Base-by-base conservation (phyloP, 2,113 vertebrate species). In the Paralichthys olivaceus region DNA sequence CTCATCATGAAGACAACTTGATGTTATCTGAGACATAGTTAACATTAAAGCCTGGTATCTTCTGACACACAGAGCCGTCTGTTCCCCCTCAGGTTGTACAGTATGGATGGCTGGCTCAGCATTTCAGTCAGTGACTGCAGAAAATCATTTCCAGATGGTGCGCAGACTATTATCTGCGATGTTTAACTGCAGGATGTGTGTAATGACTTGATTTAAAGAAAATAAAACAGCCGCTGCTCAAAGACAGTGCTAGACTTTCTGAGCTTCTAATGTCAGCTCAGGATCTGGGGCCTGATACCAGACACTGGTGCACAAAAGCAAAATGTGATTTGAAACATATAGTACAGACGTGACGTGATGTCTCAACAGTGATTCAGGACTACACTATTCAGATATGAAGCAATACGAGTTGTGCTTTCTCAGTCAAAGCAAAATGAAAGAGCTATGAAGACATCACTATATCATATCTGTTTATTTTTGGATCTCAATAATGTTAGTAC, bases 111-210 rank as follows among this genome's bases (percentile, higher is more conserved):
- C 73, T 72, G 69, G 22, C 67, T 81, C 79, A 80, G 77, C 79
- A 63, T 79, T 87, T 84, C 56, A 79, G 54, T 34, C 32, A 14
- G n/a, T 19, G 58, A 56, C 73, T 73, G 80, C 77, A 74, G 60
- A 56, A 77, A 75, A 55, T 79, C 51, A 72, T 89, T 81, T 64
- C 54, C 84, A 88, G 78, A 89, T 74, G 74, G 74, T 56, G 8
- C 45, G 1, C 75, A 15, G 40, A 79, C 63, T 81, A 55, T 80
- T 76, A 69, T 75, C 65, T 51, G 66, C 7, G 17, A 61, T 76
- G 81, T 74, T 79, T 69, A 82, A 86, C 88, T 4, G 32, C 49
- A 60, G 57, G 67, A 87, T 81, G 60, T 73, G 69, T 76, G 67
- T 83, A 83, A 87, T 81, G 74, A 76, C 28, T 74, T 77, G 64